Conservation (phyloP, 1,140 invertebrate genomes). For the Pteromalus puparum region DNA sequence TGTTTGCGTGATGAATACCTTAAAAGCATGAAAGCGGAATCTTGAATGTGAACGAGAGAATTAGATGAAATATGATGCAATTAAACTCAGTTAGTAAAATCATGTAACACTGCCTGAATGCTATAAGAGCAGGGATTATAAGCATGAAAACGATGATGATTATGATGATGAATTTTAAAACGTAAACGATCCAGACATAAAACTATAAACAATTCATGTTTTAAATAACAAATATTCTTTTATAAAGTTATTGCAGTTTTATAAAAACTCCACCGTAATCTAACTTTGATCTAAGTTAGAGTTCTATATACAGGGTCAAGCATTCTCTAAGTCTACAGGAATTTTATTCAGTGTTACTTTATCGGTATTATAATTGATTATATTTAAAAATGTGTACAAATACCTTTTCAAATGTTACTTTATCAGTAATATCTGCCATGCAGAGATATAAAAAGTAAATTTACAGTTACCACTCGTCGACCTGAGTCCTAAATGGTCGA, state of each 20-base stretch:
- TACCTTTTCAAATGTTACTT: background rate
- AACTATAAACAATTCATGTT: slow-evolving; percentile 7
- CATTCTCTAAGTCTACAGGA: background rate
- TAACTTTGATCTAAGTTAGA: background rate
- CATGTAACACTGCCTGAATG: slow-evolving; percentile 73
- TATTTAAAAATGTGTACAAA: background rate
- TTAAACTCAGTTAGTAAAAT: slow-evolving; percentile 62
- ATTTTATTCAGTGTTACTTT: background rate
- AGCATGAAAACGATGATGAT: background rate
- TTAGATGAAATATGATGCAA: slow-evolving; percentile 54
- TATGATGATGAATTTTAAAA: slow-evolving; percentile 16
- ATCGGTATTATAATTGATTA: background rate
- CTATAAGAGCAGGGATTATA: slow-evolving; percentile 14
- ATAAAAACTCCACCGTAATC: background rate
- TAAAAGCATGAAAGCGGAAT: slow-evolving; percentile 33
- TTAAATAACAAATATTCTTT: background rate
- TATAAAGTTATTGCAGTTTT: background rate
- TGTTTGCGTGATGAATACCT: slow-evolving; percentile 4
- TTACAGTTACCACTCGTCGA: slow-evolving; percentile 20
- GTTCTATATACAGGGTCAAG: background rate
- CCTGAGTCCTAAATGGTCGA: slow-evolving; percentile 2
- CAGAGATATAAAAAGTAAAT: slow-evolving; percentile 9
- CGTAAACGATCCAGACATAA: slow-evolving; percentile 26
- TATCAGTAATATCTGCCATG: background rate
- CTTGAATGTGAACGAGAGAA: slow-evolving; percentile 26